phyloP scores from a whole-genome alignment of 92 coral and sea anemone species.

The Palythoa caribaeorum region DNA sequence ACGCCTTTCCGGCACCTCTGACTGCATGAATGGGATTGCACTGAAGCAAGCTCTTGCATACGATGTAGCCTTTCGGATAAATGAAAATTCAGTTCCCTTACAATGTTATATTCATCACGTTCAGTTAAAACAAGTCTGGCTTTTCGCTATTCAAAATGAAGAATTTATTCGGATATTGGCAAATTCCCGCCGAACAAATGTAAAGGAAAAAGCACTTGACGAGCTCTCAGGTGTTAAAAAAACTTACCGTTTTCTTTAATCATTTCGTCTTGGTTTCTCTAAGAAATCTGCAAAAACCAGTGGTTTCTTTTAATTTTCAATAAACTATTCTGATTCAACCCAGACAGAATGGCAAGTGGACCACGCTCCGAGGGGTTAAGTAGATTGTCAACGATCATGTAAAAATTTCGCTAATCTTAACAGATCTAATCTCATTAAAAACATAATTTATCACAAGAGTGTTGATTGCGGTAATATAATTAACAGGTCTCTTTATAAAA shows the following conservation, averaged over 20 bases:
- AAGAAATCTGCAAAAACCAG: not conserved
- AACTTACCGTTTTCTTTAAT: not conserved
- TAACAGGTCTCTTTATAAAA: conserved; percentile 40
- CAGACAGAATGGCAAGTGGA: not conserved
- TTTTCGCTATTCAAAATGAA: no score
- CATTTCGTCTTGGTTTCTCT: not conserved
- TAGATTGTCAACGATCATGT: not conserved
- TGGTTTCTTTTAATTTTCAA: not conserved
- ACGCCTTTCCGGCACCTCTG: conserved; percentile 16
- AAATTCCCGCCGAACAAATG: not conserved
- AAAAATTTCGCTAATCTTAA: not conserved
- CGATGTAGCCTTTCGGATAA: not conserved
- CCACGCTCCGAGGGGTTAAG: not conserved
- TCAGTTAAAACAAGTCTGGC: no score
- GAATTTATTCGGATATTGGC: no score
- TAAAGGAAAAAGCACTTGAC: not conserved
- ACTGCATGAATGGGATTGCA: not conserved
- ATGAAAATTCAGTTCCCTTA: not conserved
- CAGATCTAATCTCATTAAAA: conserved; percentile 28
- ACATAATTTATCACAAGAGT: conserved; percentile 10
- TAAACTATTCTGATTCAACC: not conserved
- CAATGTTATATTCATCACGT: not conserved
- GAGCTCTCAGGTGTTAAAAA: not conserved
- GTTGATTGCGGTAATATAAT: conserved; percentile 41
- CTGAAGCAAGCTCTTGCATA: not conserved